These are phyloP conservation scores for Threskiornis aethiopicus DNA, from an alignment of 2,797 vertebrate genomes.

Conservation along the genomic window DNA sequence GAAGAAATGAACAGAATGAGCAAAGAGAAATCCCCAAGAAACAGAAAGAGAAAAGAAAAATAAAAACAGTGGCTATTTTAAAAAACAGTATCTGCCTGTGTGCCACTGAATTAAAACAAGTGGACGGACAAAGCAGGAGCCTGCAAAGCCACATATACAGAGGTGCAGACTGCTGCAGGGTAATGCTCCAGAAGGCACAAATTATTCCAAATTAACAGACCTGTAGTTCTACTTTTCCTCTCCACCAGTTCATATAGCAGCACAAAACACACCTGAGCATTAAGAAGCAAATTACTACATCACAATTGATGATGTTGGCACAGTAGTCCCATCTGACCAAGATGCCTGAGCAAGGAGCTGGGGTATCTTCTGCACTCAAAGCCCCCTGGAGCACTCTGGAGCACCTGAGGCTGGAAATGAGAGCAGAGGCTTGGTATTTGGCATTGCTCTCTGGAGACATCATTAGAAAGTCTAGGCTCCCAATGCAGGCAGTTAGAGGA, in stretches of 20 bases:
- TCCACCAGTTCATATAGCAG: background rate
- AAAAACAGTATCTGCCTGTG: background rate
- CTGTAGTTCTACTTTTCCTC: background rate
- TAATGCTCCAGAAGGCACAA: background rate
- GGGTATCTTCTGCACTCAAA: background rate
- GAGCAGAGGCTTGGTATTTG: accelerated
- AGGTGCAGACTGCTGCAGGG: background rate
- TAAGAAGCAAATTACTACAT: background rate
- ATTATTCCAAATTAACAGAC: background rate
- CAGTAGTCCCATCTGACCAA: background rate
- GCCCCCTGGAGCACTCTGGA: background rate
- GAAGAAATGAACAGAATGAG: background rate
- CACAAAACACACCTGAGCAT: background rate
- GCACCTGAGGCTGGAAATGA: background rate
- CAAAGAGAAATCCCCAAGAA: background rate
- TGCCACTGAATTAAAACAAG: background rate
- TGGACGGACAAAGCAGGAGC: background rate
- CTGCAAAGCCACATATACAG: background rate
- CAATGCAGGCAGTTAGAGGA: background rate
- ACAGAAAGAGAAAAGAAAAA: background rate
- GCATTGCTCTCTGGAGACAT: background rate
- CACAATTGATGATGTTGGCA: background rate
- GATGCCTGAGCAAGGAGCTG: background rate
- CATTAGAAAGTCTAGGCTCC: background rate
- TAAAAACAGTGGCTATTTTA: background rate